These are phyloP conservation scores for Chironomus striatipennis DNA, from an alignment of 1,140 invertebrate genomes.

Conservation along the genomic window DNA sequence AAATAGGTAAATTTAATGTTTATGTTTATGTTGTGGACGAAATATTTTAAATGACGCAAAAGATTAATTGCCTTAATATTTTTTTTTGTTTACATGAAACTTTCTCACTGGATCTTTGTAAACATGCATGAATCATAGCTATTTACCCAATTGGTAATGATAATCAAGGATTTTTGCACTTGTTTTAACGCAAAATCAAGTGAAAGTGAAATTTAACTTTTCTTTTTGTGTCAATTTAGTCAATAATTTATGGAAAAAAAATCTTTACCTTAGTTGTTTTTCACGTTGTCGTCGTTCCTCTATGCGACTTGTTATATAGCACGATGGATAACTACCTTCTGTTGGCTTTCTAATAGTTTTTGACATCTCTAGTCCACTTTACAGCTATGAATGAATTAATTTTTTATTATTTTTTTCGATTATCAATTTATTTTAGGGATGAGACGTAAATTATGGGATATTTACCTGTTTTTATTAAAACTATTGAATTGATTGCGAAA, in stretches of 20 bases:
- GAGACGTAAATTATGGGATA: background rate
- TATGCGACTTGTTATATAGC: conserved; percentile 56
- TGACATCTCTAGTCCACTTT: conserved; percentile 32
- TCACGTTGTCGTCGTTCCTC: conserved; percentile 62
- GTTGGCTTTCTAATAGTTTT: conserved; percentile 40
- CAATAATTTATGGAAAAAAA: background rate
- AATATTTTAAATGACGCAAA: conserved; percentile 11
- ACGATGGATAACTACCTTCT: conserved; percentile 58
- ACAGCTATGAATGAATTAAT: background rate
- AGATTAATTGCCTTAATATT: conserved; percentile 24
- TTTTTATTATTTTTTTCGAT: background rate
- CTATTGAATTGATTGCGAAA: too few species aligned
- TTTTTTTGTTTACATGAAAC: background rate
- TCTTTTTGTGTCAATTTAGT: background rate
- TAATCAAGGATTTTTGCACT: too few species aligned
- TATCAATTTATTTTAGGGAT: background rate
- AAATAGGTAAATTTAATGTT: conserved; percentile 15
- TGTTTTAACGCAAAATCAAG: background rate
- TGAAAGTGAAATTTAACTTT: background rate
- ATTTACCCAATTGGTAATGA: too few species aligned
- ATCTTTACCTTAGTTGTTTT: conserved; percentile 45
- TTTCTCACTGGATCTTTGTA: too few species aligned
- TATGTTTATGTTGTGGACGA: background rate
- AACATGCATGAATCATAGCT: too few species aligned
- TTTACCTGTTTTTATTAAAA: too few species aligned